A percentile compares a stretch with the other conserved stretches of the same genome.
Evolutionary conservation across 1,140 invertebrate genomes (phyloP).

Genomic region (Anadara kagoshimensis): DNA sequence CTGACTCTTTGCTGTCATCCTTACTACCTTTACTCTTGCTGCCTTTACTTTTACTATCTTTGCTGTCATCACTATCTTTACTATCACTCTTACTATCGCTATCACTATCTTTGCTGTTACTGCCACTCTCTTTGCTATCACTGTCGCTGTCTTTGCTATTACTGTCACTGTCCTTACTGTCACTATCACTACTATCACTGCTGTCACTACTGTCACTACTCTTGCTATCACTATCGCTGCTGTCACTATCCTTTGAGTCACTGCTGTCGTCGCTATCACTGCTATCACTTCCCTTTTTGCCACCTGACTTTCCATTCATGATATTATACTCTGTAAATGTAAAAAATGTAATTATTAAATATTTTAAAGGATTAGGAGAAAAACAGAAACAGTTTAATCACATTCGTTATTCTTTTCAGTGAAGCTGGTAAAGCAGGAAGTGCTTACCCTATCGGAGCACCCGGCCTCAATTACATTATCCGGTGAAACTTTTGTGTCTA

Average conservation of each 20-base stretch:
- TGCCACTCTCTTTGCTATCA: neutral
- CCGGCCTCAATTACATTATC: no score
- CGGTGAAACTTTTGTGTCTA: no score
- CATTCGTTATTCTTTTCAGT: no score
- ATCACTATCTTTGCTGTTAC: slow-evolving; percentile 2
- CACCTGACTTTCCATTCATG: no score
- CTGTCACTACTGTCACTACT: neutral
- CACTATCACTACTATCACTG: neutral
- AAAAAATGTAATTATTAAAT: no score
- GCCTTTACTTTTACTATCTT: neutral
- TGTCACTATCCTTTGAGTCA: neutral
- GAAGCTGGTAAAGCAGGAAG: no score
- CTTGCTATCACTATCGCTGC: neutral
- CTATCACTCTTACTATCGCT: neutral
- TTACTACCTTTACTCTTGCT: slow-evolving; percentile 23
- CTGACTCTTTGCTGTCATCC: neutral
- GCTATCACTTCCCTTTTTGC: neutral
- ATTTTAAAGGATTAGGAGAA: no score
- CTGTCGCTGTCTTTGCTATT: neutral
- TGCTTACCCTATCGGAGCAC: no score
- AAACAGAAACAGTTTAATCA: no score
- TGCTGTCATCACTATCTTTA: slow-evolving; percentile 10
- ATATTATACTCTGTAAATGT: no score
- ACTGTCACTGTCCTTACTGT: neutral
- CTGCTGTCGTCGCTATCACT: neutral